phyloP scores from a whole-genome alignment of 2,797 vertebrate species.

The Simalia tracyae region DNA sequence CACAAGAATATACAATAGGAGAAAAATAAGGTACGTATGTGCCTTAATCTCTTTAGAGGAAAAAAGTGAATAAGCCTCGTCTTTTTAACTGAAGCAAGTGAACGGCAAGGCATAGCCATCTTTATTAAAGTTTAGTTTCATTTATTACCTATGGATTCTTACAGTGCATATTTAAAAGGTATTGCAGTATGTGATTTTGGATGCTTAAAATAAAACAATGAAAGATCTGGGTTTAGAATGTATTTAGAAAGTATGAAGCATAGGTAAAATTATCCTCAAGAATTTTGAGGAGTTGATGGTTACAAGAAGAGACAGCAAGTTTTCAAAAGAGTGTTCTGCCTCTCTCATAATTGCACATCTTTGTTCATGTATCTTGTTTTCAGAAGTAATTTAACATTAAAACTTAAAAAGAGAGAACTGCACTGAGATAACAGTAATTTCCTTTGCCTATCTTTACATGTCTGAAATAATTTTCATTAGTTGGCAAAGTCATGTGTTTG shows the following conservation, averaged over 20 bases:
- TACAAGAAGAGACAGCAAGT: no score
- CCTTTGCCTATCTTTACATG: constrained; percentile 15
- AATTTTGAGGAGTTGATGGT: constrained; percentile 2
- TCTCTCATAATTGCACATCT: constrained; percentile 40
- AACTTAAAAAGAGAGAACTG: not conserved
- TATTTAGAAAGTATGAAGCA: constrained; percentile 41
- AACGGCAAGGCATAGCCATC: constrained; percentile 49
- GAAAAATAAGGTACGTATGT: constrained; percentile 31
- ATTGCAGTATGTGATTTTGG: constrained; percentile 66
- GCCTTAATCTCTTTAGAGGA: constrained; percentile 54
- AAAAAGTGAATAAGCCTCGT: constrained; percentile 56
- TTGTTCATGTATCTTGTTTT: constrained; percentile 41
- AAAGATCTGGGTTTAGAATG: constrained; percentile 24
- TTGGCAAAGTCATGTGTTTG: not conserved
- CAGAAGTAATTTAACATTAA: constrained; percentile 49
- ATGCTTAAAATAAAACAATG: constrained; percentile 64
- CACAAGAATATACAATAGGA: constrained; percentile 9
- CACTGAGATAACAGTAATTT: constrained; percentile 13
- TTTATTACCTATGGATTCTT: constrained; percentile 63
- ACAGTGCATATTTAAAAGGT: constrained; percentile 63
- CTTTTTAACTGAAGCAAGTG: constrained; percentile 48
- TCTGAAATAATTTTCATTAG: constrained; percentile 32
- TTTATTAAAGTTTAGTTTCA: constrained; percentile 67
- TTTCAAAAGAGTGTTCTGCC: constrained; percentile 15
- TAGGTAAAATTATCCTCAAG: constrained; percentile 43